phyloP scores from a whole-genome alignment of 2,113 vertebrate genomes.

The Chaenogobius annularis region DNA sequence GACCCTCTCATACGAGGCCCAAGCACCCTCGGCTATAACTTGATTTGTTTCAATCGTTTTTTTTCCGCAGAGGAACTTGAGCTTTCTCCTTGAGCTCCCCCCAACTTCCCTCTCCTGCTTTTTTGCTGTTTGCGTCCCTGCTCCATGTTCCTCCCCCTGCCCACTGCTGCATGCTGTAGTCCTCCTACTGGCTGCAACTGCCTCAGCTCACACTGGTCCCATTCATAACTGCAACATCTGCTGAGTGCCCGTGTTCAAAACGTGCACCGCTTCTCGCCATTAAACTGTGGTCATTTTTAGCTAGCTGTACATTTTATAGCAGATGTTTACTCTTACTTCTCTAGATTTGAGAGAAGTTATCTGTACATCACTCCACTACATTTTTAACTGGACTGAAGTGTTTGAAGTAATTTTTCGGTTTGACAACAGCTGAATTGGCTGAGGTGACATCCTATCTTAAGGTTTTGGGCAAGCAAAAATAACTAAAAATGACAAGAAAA shows the following conservation, averaged over 20 bases:
- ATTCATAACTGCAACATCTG: slow-evolving; percentile 41
- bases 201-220: slow-evolving; percentile 29
- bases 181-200: slow-evolving; percentile 65
- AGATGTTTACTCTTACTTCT: too few species aligned
- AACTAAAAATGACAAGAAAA: too few species aligned
- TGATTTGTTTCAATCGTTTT: slow-evolving; percentile 57
- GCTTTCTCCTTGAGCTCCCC: slow-evolving; percentile 53
- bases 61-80: slow-evolving; percentile 46
- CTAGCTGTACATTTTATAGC: too few species aligned
- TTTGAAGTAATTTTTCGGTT: too few species aligned
- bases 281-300: neutral
- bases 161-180: slow-evolving; percentile 46
- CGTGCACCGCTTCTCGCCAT: neutral
- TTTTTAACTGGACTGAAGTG: too few species aligned
- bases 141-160: slow-evolving; percentile 46
- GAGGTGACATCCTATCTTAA: too few species aligned
- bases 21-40: slow-evolving; percentile 36
- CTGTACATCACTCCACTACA: too few species aligned
- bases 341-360: too few species aligned
- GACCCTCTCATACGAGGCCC: slow-evolving; percentile 29
- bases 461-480: too few species aligned
- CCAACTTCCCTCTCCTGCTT: slow-evolving; percentile 58
- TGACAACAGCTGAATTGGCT: too few species aligned
- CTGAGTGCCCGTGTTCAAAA: neutral
- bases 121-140: slow-evolving; percentile 51